phyloP scores from a whole-genome alignment of 1,140 invertebrate genomes.

The Tetraneura akinire region DNA sequence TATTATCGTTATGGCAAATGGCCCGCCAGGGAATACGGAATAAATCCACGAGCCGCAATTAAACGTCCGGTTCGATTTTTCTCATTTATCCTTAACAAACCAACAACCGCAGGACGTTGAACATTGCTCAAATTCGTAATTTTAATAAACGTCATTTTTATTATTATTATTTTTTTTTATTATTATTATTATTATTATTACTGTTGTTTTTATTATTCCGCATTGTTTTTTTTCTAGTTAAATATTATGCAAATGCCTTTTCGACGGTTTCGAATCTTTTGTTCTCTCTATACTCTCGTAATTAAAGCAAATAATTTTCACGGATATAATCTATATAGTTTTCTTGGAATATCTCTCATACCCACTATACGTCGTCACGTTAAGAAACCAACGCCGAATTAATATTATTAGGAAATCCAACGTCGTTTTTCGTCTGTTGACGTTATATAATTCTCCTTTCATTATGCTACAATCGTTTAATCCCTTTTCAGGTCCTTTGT shows the following conservation, averaged over 20 bases:
- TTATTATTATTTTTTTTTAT: no score
- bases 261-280: not conserved
- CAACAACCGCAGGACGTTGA: no score
- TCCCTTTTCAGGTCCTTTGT: conserved; percentile 1
- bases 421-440: not conserved
- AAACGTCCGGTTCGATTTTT: no score
- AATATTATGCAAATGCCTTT: not conserved
- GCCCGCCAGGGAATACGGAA: no score
- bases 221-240: not conserved
- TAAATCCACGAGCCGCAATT: no score
- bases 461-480: not conserved
- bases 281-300: not conserved
- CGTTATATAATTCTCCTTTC: not conserved
- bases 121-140: no score
- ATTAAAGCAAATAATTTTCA: not conserved
- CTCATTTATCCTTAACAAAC: no score
- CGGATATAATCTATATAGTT: not conserved
- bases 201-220: no score
- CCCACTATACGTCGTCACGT: not conserved
- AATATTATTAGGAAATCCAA: not conserved
- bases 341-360: not conserved
- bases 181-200: no score
- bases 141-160: no score
- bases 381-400: conserved; percentile 11
- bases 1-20: no score